These are phyloP conservation scores for Brachionus paranguensis DNA, from an alignment of 1,140 invertebrate species.

Conservation along the genomic window DNA sequence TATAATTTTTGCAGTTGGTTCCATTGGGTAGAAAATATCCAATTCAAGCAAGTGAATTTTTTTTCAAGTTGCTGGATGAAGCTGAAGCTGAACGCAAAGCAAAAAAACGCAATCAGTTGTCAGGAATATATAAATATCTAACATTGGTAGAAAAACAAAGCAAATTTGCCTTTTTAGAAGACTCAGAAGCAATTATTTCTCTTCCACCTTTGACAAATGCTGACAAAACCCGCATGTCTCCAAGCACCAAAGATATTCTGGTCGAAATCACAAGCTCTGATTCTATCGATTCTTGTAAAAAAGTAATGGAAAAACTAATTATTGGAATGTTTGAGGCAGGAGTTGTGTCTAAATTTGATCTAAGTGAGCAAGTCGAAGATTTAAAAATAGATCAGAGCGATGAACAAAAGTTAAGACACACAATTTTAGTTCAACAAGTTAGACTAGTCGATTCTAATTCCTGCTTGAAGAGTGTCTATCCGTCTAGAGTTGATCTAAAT, in stretches of 20 bases:
- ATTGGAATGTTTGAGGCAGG: slow-evolving; percentile 61
- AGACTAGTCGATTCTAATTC: slow-evolving; percentile 66
- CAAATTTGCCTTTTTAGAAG: slow-evolving; percentile 66
- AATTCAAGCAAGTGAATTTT: slow-evolving; percentile 63
- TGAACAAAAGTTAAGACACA: slow-evolving; percentile 42
- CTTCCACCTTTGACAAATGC: slow-evolving; percentile 77
- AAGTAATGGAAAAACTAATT: slow-evolving; percentile 65
- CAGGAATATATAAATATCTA: slow-evolving; percentile 74
- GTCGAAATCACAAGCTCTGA: slow-evolving; percentile 70
- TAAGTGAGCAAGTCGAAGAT: slow-evolving; percentile 13
- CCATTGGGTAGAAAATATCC: slow-evolving; percentile 63
- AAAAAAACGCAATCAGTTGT: slow-evolving; percentile 70
- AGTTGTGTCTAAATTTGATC: slow-evolving; percentile 43
- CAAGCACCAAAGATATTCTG: slow-evolving; percentile 64
- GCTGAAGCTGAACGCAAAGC: slow-evolving; percentile 64
- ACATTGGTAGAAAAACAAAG: slow-evolving; percentile 69
- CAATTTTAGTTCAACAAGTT: slow-evolving; percentile 63
- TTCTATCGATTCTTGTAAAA: slow-evolving; percentile 64
- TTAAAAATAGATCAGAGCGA: background rate
- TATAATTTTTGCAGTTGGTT: slow-evolving; percentile 56
- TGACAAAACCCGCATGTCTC: slow-evolving; percentile 65
- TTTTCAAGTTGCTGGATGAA: slow-evolving; percentile 65
- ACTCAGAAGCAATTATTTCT: slow-evolving; percentile 65
- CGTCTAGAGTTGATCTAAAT: slow-evolving; percentile 66
- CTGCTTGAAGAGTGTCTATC: slow-evolving; percentile 67